phyloP scores from a whole-genome alignment of 2,888 invertebrate genomes.

The Ophion obscuratus region DNA sequence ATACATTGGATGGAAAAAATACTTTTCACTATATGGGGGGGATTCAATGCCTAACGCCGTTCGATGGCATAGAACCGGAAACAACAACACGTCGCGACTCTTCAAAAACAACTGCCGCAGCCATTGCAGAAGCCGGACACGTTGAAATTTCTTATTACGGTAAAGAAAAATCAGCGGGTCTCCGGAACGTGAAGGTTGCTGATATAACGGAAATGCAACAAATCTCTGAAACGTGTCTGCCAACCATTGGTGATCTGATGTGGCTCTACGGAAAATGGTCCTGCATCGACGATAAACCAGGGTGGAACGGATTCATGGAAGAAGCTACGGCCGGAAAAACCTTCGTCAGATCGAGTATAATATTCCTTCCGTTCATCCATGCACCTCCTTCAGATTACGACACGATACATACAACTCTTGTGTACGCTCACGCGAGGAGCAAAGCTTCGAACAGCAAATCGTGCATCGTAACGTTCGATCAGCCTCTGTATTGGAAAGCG shows the following conservation, averaged over 20 bases:
- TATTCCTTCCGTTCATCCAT: slow-evolving; percentile 63
- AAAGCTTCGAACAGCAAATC: slow-evolving; percentile 47
- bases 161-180: background rate
- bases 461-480: slow-evolving; percentile 24
- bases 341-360: slow-evolving; percentile 66
- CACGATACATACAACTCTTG: slow-evolving; percentile 60
- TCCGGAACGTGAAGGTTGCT: slow-evolving; percentile 1
- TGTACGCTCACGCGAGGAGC: slow-evolving; percentile 48
- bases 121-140: background rate
- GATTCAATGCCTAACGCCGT: slow-evolving; percentile 46
- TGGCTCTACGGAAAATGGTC: slow-evolving; percentile 54
- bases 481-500: background rate
- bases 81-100: background rate
- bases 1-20: slow-evolving; percentile 36
- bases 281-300: background rate
- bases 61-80: background rate
- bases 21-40: slow-evolving; percentile 37
- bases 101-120: background rate
- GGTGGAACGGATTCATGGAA: slow-evolving; percentile 79
- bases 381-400: slow-evolving; percentile 60
- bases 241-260: slow-evolving; percentile 61
- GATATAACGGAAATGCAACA: background rate
- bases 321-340: slow-evolving; percentile 71
- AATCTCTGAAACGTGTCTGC: slow-evolving; percentile 16
- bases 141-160: background rate